Percentiles rank a stretch among this genome's conserved stretches.
phyloP scores from a whole-genome alignment of 2,797 vertebrate genomes.

The Tinamus major region DNA sequence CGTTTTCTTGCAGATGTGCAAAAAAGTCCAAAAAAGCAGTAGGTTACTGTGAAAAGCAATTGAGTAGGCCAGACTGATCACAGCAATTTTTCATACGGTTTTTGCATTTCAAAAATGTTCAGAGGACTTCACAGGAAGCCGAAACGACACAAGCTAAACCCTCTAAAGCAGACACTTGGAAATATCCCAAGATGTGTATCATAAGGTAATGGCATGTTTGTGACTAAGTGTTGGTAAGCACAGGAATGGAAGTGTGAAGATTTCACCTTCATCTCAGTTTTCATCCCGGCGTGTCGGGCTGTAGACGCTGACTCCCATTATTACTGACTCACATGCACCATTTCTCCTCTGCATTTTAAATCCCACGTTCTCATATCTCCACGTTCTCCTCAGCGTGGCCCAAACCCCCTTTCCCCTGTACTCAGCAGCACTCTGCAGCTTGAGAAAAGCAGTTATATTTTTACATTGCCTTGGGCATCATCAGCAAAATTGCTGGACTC shows the following conservation, averaged over 20 bases:
- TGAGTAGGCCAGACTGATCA: background rate
- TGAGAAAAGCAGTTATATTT: background rate
- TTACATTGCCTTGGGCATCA: conserved; percentile 46
- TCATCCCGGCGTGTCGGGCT: background rate
- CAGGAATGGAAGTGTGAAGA: background rate
- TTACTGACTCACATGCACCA: background rate
- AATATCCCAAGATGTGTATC: background rate
- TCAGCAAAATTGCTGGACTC: conserved; percentile 39
- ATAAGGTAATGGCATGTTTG: background rate
- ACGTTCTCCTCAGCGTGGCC: background rate
- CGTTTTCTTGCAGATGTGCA: background rate
- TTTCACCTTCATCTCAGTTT: background rate
- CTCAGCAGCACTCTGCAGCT: conserved; percentile 10
- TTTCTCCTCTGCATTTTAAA: background rate
- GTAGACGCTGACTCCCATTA: background rate
- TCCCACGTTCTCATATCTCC: background rate
- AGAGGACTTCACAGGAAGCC: background rate
- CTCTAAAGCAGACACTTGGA: background rate
- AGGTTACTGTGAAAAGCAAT: background rate
- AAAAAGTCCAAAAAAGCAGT: background rate
- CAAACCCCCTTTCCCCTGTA: background rate
- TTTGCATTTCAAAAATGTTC: background rate
- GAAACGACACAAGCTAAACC: background rate
- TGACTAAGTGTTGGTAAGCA: background rate
- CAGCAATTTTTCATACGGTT: background rate